Evolutionary conservation across 2,113 vertebrate species (phyloP).

Genomic region (Anguilla japonica): DNA sequence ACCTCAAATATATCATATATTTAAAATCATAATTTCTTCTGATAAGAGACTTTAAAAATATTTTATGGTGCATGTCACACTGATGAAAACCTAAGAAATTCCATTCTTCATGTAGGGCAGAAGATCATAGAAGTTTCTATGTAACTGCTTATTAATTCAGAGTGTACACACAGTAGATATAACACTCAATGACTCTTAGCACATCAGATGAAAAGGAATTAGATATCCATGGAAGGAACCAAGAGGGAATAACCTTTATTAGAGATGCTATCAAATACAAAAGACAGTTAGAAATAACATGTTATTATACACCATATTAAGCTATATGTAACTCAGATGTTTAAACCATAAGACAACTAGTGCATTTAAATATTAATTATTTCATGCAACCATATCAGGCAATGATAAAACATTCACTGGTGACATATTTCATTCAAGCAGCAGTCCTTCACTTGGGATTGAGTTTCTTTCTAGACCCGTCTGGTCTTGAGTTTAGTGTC

Average conservation of each 20-base stretch:
- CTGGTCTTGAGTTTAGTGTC: too few relatives aligned
- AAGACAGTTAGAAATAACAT: neutral
- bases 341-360: neutral
- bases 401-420: neutral
- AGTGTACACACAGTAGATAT: neutral
- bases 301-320: neutral
- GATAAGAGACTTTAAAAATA: constrained; percentile 21
- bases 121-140: constrained; percentile 9
- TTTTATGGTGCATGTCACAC: constrained; percentile 7
- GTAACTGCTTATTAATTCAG: constrained; percentile 20
- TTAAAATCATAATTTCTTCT: constrained; percentile 11
- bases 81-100: constrained; percentile 20
- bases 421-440: neutral
- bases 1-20: neutral
- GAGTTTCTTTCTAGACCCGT: neutral
- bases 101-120: constrained; percentile 18
- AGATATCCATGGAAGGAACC: neutral
- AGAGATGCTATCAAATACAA: neutral
- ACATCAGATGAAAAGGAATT: neutral
- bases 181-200: constrained; percentile 15
- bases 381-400: neutral
- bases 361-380: neutral
- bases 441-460: neutral
- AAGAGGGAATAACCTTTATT: neutral
- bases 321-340: neutral